phyloP scores from a whole-genome alignment of 2,888 invertebrate genomes.

The Mantis religiosa region DNA sequence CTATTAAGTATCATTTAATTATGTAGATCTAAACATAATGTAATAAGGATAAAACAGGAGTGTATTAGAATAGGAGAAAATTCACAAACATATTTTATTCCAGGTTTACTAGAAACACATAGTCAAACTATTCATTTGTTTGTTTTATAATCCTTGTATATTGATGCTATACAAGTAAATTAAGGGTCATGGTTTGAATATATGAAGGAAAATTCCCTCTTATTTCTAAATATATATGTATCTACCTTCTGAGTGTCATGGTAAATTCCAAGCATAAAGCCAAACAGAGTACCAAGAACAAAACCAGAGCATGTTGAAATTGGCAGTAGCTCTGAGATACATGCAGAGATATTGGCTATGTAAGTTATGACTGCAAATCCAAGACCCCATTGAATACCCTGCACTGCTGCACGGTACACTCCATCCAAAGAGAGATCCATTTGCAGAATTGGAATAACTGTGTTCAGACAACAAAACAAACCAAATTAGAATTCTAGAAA shows the following conservation, averaged over 20 bases:
- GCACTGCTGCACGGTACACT: neutral
- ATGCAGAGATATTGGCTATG: neutral
- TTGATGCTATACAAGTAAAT: too few species aligned
- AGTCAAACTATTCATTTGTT: too few species aligned
- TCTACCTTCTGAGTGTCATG: neutral
- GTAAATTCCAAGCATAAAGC: neutral
- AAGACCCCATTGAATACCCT: neutral
- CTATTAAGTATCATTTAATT: too few species aligned
- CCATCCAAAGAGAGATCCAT: slow-evolving; percentile 15
- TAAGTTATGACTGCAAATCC: neutral
- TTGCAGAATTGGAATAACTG: neutral
- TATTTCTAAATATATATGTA: neutral
- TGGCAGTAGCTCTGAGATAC: neutral
- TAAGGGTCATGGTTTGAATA: too few species aligned
- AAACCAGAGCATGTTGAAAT: neutral
- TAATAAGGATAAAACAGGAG: too few species aligned
- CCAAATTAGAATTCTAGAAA: neutral
- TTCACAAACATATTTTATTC: too few species aligned
- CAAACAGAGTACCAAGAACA: neutral
- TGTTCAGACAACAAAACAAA: neutral
- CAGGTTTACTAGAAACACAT: too few species aligned
- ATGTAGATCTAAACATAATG: too few species aligned
- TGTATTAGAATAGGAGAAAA: too few species aligned
- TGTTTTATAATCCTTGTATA: too few species aligned
- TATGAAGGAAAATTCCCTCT: too few species aligned